These are phyloP conservation scores for Hypolimnas misippus DNA, from an alignment of 2,888 invertebrate genomes.

Conservation along the genomic window DNA sequence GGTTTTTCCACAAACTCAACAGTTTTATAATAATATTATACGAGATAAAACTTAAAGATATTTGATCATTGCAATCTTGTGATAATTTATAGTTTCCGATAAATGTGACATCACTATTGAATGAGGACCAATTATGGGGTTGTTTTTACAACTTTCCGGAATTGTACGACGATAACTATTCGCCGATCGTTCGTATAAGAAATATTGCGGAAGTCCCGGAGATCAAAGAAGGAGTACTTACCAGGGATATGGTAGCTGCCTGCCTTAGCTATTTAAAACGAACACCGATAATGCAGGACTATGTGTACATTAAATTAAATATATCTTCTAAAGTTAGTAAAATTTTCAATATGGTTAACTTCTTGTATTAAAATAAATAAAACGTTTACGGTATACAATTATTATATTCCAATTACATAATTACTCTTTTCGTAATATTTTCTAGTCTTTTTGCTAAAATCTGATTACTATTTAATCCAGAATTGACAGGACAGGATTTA, in stretches of 20 bases:
- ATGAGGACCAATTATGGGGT: conserved; percentile 73
- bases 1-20: background rate
- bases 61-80: background rate
- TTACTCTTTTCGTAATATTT: no score
- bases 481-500: no score
- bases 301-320: conserved; percentile 82
- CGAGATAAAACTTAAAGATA: background rate
- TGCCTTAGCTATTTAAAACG: conserved; percentile 80
- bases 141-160: conserved; percentile 75
- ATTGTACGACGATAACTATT: conserved; percentile 64
- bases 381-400: no score
- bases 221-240: conserved; percentile 74
- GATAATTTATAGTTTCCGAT: conserved; percentile 58
- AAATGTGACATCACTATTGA: conserved; percentile 64
- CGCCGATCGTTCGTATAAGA: conserved; percentile 62
- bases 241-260: conserved; percentile 78
- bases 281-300: conserved; percentile 80
- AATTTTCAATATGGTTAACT: no score
- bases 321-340: conserved; percentile 66
- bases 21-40: background rate
- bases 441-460: no score
- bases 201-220: conserved; percentile 58
- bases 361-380: no score
- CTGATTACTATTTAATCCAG: no score
- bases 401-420: no score